Percentiles rank a stretch among this genome's conserved stretches.
Evolutionary conservation across 2,113 vertebrate genomes (phyloP).

Genomic region (Cavia porcellus): DNA sequence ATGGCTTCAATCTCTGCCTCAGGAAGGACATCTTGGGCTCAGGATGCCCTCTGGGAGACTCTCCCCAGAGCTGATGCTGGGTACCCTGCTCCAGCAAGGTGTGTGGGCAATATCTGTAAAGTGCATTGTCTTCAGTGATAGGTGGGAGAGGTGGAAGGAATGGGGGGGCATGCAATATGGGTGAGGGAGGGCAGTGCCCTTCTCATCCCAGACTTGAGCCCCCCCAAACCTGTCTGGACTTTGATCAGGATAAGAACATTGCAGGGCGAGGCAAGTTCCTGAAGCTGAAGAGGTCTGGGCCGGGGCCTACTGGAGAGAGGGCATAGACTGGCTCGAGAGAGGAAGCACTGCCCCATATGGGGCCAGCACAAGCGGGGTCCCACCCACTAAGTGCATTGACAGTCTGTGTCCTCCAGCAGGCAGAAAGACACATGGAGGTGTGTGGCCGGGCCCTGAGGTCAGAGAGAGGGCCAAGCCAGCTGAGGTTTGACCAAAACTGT

Average conservation of each 20-base stretch:
- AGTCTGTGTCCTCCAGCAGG: conserved; percentile 63
- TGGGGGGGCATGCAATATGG: conserved; percentile 81
- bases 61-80: conserved; percentile 68
- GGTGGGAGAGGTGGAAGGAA: conserved; percentile 53
- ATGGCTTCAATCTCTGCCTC: conserved; percentile 77
- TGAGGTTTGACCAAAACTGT: conserved; percentile 69
- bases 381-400: conserved; percentile 55
- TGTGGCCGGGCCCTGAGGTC: conserved; percentile 78
- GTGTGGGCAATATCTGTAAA: conserved; percentile 78
- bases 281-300: conserved; percentile 72
- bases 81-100: conserved; percentile 69
- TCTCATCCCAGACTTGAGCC: conserved; percentile 76
- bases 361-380: conserved; percentile 60
- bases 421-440: conserved; percentile 70
- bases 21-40: conserved; percentile 72
- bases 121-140: conserved; percentile 81
- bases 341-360: conserved; percentile 58
- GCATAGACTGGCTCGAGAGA: conserved; percentile 66
- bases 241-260: conserved; percentile 72
- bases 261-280: conserved; percentile 71
- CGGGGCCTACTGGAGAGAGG: conserved; percentile 67
- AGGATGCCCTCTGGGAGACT: conserved; percentile 74
- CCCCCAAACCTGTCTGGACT: conserved; percentile 74
- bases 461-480: conserved; percentile 59
- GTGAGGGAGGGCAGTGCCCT: conserved; percentile 78